A percentile compares a stretch with the other conserved stretches of the same genome.
Evolutionary conservation across 2,113 vertebrate species (phyloP).

Genomic region (Ascaphus truei): DNA sequence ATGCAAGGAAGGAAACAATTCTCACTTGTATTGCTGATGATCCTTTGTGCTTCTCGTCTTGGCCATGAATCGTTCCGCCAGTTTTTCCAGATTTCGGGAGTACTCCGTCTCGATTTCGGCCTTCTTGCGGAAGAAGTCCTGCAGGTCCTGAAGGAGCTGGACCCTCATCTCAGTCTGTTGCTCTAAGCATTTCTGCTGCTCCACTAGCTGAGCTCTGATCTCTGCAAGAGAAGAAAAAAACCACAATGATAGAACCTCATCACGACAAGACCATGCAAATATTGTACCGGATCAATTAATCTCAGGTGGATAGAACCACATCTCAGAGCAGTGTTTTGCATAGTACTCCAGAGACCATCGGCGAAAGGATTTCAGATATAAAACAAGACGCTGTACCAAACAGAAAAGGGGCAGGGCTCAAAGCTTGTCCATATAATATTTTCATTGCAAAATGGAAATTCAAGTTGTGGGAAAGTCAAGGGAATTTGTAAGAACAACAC

Average conservation of each 20-base stretch:
- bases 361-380: no score
- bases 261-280: no score
- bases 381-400: no score
- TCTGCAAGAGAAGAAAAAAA: constrained; percentile 61
- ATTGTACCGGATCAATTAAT: no score
- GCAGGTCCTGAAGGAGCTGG: constrained; percentile 95
- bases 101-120: constrained; percentile 97
- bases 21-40: constrained; percentile 97
- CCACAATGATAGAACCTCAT: neutral
- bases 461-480: no score
- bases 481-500: no score
- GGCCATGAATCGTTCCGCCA: constrained; percentile 97
- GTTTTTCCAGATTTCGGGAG: constrained; percentile 92
- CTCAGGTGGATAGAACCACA: no score
- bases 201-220: constrained; percentile 91
- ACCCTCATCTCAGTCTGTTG: constrained; percentile 96
- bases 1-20: neutral
- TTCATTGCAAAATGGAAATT: no score
- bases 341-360: no score
- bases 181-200: constrained; percentile 97
- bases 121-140: constrained; percentile 98
- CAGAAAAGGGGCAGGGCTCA: no score
- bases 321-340: no score
- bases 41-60: constrained; percentile 98
- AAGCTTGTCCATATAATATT: no score